A percentile compares a stretch with the other conserved stretches of the same genome.
These are phyloP conservation scores for Drosophila ironensis DNA, from an alignment of 1,140 invertebrate species.

Conservation along the genomic window DNA sequence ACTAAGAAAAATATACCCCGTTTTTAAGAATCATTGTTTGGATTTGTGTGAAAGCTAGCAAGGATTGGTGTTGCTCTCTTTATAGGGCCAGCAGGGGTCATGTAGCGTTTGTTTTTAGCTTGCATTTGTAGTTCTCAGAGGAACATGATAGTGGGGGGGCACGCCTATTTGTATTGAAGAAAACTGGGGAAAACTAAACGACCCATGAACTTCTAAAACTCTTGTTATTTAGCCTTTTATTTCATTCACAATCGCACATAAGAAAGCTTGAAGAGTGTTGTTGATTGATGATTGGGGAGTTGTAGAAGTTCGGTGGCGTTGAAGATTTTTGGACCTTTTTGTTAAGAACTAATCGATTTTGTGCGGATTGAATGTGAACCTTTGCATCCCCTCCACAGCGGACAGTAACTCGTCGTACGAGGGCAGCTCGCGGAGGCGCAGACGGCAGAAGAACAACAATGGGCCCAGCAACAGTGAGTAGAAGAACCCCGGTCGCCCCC, in stretches of 20 bases:
- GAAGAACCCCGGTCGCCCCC: not conserved
- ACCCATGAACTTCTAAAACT: not conserved
- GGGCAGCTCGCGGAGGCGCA: conserved; percentile 75
- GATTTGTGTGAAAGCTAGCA: not conserved
- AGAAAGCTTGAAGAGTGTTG: not conserved
- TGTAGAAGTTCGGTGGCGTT: not conserved
- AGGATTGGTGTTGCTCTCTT: too few species aligned
- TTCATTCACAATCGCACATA: not conserved
- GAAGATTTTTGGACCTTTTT: too few species aligned
- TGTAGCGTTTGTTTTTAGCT: too few species aligned
- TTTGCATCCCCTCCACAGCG: conserved; percentile 40
- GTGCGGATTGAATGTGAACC: not conserved
- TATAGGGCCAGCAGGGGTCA: too few species aligned
- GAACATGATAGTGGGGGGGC: too few species aligned
- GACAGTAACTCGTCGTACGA: conserved; percentile 81
- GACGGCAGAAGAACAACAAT: conserved; percentile 79
- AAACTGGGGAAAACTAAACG: not conserved
- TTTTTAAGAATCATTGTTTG: not conserved
- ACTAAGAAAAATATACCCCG: not conserved
- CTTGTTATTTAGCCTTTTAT: not conserved
- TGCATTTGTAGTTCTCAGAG: too few species aligned
- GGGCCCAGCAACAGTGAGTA: conserved; percentile 76
- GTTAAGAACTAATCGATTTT: too few species aligned
- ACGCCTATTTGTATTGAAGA: too few species aligned
- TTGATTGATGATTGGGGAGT: not conserved